A percentile compares a stretch with the other conserved stretches of the same genome.
phyloP scores from a whole-genome alignment of 2,797 vertebrate species.

The Oophaga sylvatica region DNA sequence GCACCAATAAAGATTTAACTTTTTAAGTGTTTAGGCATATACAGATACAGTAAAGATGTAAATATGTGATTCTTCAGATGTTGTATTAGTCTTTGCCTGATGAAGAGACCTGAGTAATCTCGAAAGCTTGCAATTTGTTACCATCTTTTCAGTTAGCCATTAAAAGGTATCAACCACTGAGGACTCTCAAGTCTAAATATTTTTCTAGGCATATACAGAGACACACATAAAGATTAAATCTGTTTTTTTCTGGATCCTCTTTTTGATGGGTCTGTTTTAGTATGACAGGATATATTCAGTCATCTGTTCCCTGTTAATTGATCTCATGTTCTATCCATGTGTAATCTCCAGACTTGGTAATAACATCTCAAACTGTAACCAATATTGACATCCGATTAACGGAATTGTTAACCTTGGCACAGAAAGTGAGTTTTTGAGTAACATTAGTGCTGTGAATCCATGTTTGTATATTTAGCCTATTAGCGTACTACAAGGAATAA shows the following conservation, averaged over 20 bases:
- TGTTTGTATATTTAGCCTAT: not conserved
- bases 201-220: not conserved
- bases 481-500: not conserved
- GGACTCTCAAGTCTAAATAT: no score
- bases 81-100: no score
- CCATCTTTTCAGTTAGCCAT: no score
- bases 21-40: not conserved
- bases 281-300: conserved; percentile 1
- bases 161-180: no score
- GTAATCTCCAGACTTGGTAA: conserved; percentile 37
- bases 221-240: not conserved
- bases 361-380: not conserved
- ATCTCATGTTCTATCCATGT: not conserved
- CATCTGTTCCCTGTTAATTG: conserved; percentile 17
- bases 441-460: not conserved
- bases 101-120: no score
- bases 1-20: no score
- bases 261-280: not conserved
- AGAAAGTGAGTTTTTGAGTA: not conserved
- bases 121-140: no score
- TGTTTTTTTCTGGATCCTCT: not conserved
- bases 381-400: not conserved
- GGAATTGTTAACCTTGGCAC: not conserved
- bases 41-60: no score
- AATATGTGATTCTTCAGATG: no score